Conservation (phyloP, 2,113 vertebrate genomes). For the Malurus alboscapulatus region DNA sequence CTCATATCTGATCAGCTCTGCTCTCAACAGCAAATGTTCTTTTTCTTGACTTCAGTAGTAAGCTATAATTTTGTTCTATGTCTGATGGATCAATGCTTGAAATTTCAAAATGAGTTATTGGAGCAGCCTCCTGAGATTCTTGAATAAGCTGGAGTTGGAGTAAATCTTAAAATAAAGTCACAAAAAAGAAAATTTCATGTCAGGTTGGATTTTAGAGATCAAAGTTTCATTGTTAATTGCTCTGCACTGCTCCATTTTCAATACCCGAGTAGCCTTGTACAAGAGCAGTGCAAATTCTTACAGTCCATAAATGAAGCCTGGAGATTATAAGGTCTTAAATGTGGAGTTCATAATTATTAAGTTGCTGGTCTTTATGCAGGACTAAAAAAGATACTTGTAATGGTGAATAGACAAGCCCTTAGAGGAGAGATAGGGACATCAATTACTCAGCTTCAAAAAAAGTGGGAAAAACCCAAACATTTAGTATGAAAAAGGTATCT, state of each 20-base stretch:
- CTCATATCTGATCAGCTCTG: conserved; percentile 31
- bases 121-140: conserved; percentile 41
- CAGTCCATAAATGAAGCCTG: neutral
- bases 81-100: conserved; percentile 35
- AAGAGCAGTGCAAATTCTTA: conserved; percentile 17
- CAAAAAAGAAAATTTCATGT: conserved; percentile 36
- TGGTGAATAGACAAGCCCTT: neutral
- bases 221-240: conserved; percentile 30
- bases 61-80: conserved; percentile 37
- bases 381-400: neutral
- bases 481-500: neutral
- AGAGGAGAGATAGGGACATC: neutral
- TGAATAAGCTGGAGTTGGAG: conserved; percentile 29
- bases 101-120: conserved; percentile 51
- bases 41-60: conserved; percentile 45
- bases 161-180: conserved; percentile 51
- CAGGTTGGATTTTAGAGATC: conserved; percentile 45
- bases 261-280: conserved; percentile 29
- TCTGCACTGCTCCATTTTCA: conserved; percentile 22
- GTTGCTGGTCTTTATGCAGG: neutral
- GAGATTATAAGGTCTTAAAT: conserved; percentile 28
- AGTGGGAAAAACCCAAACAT: neutral
- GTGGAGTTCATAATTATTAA: neutral
- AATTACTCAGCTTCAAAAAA: neutral
- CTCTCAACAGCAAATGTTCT: conserved; percentile 62